These are phyloP conservation scores for Galbula dea DNA, from an alignment of 2,113 vertebrate species.

Conservation along the genomic window DNA sequence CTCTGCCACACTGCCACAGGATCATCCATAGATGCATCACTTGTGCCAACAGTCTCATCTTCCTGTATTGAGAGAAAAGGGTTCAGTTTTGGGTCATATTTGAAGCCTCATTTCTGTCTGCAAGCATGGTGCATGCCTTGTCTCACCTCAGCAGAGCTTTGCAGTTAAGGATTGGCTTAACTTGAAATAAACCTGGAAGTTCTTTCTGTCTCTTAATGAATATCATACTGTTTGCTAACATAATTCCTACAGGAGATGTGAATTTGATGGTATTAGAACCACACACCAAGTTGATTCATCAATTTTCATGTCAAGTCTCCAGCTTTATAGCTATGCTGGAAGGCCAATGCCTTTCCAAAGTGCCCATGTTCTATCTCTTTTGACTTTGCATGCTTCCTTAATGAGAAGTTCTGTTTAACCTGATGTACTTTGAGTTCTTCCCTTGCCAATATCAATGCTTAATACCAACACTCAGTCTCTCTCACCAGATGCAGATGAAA, in stretches of 20 bases:
- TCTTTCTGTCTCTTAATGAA: background rate
- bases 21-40: slow-evolving; percentile 85
- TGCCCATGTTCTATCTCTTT: background rate
- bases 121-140: background rate
- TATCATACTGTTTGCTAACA: background rate
- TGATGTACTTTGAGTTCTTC: background rate
- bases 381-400: background rate
- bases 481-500: background rate
- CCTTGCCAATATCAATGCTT: background rate
- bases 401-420: background rate
- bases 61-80: slow-evolving; percentile 60
- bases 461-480: background rate
- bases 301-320: background rate
- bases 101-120: background rate
- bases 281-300: background rate
- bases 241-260: background rate
- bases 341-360: background rate
- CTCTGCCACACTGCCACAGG: slow-evolving; percentile 88
- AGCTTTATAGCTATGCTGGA: background rate
- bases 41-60: slow-evolving; percentile 83
- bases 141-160: background rate
- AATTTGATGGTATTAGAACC: background rate
- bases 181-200: background rate
- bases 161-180: background rate
- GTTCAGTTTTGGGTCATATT: background rate